A percentile compares a stretch with the other conserved stretches of the same genome.
These are phyloP conservation scores for Conistra vaccinii DNA, from an alignment of 2,888 invertebrate genomes.

Conservation along the genomic window DNA sequence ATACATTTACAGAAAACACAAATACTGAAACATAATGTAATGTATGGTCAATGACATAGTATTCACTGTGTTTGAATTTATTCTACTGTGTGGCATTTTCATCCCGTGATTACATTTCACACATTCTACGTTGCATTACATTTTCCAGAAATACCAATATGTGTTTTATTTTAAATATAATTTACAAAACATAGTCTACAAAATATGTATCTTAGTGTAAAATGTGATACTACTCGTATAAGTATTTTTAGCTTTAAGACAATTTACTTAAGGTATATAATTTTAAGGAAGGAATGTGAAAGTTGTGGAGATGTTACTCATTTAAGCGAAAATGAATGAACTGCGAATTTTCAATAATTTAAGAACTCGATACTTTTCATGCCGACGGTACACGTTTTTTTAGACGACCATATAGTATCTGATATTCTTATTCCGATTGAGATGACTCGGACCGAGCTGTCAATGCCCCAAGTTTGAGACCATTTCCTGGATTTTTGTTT, in stretches of 20 bases:
- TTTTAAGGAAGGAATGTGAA: neutral
- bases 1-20: constrained; percentile 1
- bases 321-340: neutral
- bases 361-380: too few relatives aligned
- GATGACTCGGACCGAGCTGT: too few relatives aligned
- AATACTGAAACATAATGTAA: neutral
- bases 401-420: too few relatives aligned
- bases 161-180: neutral
- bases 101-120: constrained; percentile 3
- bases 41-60: too few relatives aligned
- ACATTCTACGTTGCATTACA: neutral
- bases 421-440: too few relatives aligned
- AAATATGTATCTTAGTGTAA: neutral
- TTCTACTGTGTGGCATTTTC: neutral
- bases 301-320: neutral
- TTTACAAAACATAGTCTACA: too few relatives aligned
- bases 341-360: too few relatives aligned
- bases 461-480: too few relatives aligned
- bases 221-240: too few relatives aligned
- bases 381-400: too few relatives aligned
- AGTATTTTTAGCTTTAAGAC: neutral
- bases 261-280: neutral
- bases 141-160: neutral
- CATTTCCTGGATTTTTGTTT: too few relatives aligned
- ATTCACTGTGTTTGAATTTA: neutral